Percentiles rank a stretch among this genome's conserved stretches.
phyloP scores from a whole-genome alignment of 2,888 invertebrate species.

The Eupithecia inturbata region DNA sequence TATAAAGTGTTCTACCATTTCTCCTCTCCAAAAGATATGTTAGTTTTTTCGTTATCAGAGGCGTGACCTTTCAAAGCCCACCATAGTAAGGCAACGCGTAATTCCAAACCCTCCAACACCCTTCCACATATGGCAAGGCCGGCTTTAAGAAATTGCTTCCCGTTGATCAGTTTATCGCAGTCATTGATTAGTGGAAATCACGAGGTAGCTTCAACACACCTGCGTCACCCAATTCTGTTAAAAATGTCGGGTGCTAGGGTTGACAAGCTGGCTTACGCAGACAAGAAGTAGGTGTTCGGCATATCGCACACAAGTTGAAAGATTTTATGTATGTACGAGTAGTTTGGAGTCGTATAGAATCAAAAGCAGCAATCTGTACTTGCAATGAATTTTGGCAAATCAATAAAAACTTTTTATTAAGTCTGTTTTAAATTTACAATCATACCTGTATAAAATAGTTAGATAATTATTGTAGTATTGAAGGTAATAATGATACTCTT shows the following conservation, averaged over 20 bases:
- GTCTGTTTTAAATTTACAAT: no score
- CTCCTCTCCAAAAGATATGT: background rate
- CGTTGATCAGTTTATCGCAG: conserved; percentile 54
- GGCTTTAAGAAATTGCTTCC: conserved; percentile 75
- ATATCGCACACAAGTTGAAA: no score
- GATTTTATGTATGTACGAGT: no score
- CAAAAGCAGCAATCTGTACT: no score
- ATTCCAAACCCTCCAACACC: conserved; percentile 21
- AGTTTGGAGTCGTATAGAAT: no score
- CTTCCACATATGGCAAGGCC: conserved; percentile 42
- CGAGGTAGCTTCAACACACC: conserved; percentile 62
- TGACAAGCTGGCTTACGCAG: conserved; percentile 19
- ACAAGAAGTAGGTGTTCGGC: background rate
- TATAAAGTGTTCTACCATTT: background rate
- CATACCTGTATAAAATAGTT: no score
- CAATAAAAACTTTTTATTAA: no score
- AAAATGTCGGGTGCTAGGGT: conserved; percentile 48
- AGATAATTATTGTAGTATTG: no score
- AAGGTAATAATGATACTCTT: no score
- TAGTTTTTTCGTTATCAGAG: background rate
- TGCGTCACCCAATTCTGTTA: conserved; percentile 62
- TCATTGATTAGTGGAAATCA: conserved; percentile 79
- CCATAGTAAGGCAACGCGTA: background rate
- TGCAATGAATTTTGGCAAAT: no score
- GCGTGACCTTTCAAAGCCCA: background rate